Evolutionary conservation across 1,140 invertebrate genomes (phyloP).

Genomic region (Panagrolaimus sp.): DNA sequence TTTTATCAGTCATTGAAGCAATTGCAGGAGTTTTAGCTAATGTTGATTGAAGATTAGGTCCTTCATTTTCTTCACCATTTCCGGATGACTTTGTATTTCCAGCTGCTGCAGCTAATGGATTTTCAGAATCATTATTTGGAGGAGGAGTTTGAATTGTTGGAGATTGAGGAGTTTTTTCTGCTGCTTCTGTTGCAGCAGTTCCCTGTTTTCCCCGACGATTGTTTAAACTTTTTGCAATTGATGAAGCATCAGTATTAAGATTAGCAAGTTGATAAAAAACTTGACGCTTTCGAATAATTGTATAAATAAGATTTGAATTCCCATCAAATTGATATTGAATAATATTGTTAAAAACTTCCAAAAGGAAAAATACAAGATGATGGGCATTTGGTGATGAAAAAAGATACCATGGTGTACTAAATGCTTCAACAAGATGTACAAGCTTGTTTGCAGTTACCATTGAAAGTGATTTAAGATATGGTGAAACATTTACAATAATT

Average conservation of each 20-base stretch:
- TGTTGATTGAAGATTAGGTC: constrained; percentile 69
- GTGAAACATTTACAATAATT: constrained; percentile 96
- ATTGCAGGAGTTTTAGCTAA: constrained; percentile 81
- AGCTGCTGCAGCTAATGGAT: not conserved
- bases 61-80: not conserved
- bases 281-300: constrained; percentile 92
- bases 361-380: constrained; percentile 92
- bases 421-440: constrained; percentile 86
- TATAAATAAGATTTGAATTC: constrained; percentile 96
- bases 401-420: constrained; percentile 97
- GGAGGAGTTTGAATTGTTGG: constrained; percentile 9
- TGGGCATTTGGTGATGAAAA: constrained; percentile 92
- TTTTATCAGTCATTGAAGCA: constrained; percentile 84
- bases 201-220: constrained; percentile 29
- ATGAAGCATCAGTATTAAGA: constrained; percentile 78
- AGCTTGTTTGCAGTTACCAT: constrained; percentile 98
- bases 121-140: constrained; percentile 41
- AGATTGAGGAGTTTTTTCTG: constrained; percentile 10
- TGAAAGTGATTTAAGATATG: constrained; percentile 94
- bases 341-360: constrained; percentile 99
- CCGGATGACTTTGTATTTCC: not conserved
- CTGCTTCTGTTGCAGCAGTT: constrained; percentile 21
- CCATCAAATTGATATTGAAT: constrained; percentile 99
- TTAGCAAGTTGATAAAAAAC: constrained; percentile 94
- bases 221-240: constrained; percentile 51